Percentiles rank a stretch among this genome's conserved stretches.
Evolutionary conservation across 2,797 vertebrate species (phyloP).

Genomic region (Platalea minor): DNA sequence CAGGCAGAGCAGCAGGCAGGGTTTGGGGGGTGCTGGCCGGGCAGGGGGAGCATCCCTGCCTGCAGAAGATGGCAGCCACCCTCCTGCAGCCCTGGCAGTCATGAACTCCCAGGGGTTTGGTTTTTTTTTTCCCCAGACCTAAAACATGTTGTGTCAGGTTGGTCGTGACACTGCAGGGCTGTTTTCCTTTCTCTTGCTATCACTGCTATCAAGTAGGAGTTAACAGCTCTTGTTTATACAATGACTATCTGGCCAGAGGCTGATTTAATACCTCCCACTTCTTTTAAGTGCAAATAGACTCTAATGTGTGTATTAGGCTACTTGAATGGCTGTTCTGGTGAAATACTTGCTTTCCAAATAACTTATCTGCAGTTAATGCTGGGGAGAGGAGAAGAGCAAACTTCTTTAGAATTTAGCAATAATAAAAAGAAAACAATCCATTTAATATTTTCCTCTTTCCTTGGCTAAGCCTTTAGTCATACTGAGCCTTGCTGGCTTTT

Average conservation of each 20-base stretch:
- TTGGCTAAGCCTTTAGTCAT: not conserved
- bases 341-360: slow-evolving; percentile 63
- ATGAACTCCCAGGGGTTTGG: not conserved
- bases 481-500: not conserved
- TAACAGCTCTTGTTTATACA: slow-evolving; percentile 61
- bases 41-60: not conserved
- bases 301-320: slow-evolving; percentile 62
- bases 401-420: slow-evolving; percentile 65
- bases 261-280: slow-evolving; percentile 49
- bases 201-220: slow-evolving; percentile 50
- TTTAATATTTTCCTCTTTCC: not conserved
- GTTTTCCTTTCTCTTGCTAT: slow-evolving; percentile 61
- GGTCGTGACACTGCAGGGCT: slow-evolving; percentile 20
- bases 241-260: slow-evolving; percentile 48
- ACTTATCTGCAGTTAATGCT: slow-evolving; percentile 36
- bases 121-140: not conserved
- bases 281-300: slow-evolving; percentile 71
- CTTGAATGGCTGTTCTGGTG: slow-evolving; percentile 55
- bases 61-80: not conserved
- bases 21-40: not conserved
- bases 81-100: not conserved
- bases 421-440: slow-evolving; percentile 4
- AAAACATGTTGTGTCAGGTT: slow-evolving; percentile 16
- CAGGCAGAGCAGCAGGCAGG: not conserved
- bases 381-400: slow-evolving; percentile 40